Evolutionary conservation across 2,797 vertebrate genomes (phyloP).

Genomic region (Argya squamiceps): DNA sequence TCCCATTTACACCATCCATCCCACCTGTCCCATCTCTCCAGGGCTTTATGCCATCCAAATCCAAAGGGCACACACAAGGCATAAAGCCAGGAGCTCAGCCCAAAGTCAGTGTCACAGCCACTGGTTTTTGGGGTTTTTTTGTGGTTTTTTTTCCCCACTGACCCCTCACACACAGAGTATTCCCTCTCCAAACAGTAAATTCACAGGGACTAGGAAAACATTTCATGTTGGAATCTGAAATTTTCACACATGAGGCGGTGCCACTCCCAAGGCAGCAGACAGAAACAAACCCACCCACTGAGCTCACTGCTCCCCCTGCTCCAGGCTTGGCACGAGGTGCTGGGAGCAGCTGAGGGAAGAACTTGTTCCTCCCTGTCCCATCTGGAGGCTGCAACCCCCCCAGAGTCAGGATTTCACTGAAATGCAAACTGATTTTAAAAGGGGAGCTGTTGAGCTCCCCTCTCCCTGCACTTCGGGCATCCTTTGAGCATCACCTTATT

Average conservation of each 20-base stretch:
- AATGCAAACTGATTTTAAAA: neutral
- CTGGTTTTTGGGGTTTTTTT: too few relatives aligned
- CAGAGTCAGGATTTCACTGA: neutral
- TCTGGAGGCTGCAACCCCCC: neutral
- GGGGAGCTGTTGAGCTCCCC: neutral
- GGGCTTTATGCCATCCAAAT: rapidly evolving
- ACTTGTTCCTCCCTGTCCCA: neutral
- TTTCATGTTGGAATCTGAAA: neutral
- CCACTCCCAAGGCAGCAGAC: neutral
- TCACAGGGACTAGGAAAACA: rapidly evolving
- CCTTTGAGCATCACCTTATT: neutral
- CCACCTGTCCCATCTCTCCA: rapidly evolving
- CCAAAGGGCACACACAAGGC: neutral
- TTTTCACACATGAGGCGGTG: rapidly evolving
- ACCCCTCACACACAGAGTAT: rapidly evolving
- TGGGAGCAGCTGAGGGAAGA: neutral
- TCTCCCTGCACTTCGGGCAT: neutral
- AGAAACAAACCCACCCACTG: neutral
- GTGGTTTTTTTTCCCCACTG: rapidly evolving
- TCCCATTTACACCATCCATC: neutral
- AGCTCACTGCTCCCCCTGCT: neutral
- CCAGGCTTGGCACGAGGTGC: neutral
- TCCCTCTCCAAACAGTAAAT: neutral
- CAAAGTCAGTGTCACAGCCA: rapidly evolving
- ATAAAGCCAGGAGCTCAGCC: neutral